Conservation (phyloP, 2,888 invertebrate genomes). For the Patella caerulea region DNA sequence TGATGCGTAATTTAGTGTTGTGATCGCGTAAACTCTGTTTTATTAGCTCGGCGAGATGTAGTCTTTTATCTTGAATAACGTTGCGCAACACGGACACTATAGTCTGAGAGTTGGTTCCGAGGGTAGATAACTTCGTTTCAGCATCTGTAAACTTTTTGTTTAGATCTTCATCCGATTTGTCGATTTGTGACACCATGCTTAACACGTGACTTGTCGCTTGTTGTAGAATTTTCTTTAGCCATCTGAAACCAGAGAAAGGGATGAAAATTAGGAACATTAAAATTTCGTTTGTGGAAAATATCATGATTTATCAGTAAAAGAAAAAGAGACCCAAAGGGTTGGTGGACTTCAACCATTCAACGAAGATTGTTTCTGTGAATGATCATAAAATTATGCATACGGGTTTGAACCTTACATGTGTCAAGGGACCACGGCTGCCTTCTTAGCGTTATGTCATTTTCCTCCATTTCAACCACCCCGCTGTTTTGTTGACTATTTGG, state of each 20-base stretch:
- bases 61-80: constrained; percentile 12
- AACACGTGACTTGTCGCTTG: constrained; percentile 45
- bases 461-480: no score
- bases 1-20: not conserved
- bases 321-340: no score
- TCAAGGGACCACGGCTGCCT: no score
- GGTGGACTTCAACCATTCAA: no score
- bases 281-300: no score
- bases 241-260: constrained; percentile 40
- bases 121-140: not conserved
- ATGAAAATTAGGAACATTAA: no score
- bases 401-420: no score
- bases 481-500: no score
- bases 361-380: no score
- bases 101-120: constrained; percentile 35
- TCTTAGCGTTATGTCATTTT: no score
- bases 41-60: constrained; percentile 13
- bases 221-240: constrained; percentile 54
- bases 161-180: constrained; percentile 47
- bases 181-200: constrained; percentile 46
- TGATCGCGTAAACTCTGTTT: constrained; percentile 6
- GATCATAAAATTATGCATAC: no score
- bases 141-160: constrained; percentile 38
- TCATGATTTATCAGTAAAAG: no score
- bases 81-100: constrained; percentile 14